Evolutionary conservation across 2,113 vertebrate species (phyloP).

Genomic region (Toxostoma redivivum): DNA sequence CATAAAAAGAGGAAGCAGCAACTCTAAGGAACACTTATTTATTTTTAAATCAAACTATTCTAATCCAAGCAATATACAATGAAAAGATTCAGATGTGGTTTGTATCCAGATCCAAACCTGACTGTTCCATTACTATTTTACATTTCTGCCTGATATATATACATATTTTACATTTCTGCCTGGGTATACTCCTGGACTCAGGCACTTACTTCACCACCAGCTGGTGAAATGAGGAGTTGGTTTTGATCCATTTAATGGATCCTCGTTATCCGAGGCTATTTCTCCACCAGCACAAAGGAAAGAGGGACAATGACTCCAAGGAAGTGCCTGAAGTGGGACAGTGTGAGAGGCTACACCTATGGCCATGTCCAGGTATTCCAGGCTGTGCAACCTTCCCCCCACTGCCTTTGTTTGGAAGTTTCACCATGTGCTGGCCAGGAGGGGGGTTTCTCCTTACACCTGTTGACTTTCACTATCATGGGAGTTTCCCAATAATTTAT

Average conservation of each 20-base stretch:
- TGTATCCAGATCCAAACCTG: background rate
- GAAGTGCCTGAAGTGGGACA: background rate
- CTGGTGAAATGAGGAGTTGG: background rate
- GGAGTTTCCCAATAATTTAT: background rate
- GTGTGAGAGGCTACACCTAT: accelerated
- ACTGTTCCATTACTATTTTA: background rate
- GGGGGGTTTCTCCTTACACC: accelerated
- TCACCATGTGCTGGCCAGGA: accelerated
- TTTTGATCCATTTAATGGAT: background rate
- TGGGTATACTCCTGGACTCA: background rate
- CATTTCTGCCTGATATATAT: background rate
- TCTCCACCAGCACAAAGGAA: background rate
- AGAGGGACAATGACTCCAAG: too few relatives aligned
- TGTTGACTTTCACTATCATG: background rate
- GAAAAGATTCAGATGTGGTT: background rate
- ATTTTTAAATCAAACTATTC: background rate
- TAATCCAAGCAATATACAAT: background rate
- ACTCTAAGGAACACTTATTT: background rate
- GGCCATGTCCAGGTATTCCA: background rate
- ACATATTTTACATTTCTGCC: background rate
- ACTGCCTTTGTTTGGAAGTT: background rate
- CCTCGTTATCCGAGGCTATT: accelerated
- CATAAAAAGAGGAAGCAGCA: background rate
- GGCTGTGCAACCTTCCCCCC: background rate
- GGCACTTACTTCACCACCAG: accelerated